These are phyloP conservation scores for Hormaphis cornu DNA, from an alignment of 1,140 invertebrate genomes.

Conservation along the genomic window DNA sequence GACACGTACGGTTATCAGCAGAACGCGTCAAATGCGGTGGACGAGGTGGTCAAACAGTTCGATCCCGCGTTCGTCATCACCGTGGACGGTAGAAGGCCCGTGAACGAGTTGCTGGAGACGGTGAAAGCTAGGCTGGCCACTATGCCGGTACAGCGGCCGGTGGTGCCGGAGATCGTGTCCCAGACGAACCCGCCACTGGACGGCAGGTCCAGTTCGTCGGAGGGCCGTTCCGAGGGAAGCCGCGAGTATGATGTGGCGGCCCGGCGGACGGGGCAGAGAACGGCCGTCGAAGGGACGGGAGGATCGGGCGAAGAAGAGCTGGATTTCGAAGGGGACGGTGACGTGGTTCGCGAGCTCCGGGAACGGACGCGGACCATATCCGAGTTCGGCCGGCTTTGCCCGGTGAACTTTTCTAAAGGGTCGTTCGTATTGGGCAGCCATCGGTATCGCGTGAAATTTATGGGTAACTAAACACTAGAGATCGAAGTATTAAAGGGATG, in stretches of 20 bases:
- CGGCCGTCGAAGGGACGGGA: background rate
- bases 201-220: too few relatives aligned
- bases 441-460: background rate
- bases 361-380: background rate
- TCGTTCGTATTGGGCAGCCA: background rate
- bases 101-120: background rate
- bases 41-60: background rate
- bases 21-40: background rate
- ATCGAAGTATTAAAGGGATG: too few relatives aligned
- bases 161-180: background rate
- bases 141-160: background rate
- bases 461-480: too few relatives aligned
- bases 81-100: background rate
- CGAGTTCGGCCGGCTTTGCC: background rate
- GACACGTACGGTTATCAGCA: background rate
- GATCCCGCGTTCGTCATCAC: background rate
- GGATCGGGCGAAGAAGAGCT: background rate
- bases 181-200: background rate
- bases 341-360: background rate
- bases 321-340: background rate
- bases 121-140: background rate
- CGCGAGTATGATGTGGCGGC: too few relatives aligned
- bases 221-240: too few relatives aligned
- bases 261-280: too few relatives aligned
- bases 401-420: background rate